phyloP scores from a whole-genome alignment of 1,140 invertebrate genomes.

The Sarcophaga bullata region DNA sequence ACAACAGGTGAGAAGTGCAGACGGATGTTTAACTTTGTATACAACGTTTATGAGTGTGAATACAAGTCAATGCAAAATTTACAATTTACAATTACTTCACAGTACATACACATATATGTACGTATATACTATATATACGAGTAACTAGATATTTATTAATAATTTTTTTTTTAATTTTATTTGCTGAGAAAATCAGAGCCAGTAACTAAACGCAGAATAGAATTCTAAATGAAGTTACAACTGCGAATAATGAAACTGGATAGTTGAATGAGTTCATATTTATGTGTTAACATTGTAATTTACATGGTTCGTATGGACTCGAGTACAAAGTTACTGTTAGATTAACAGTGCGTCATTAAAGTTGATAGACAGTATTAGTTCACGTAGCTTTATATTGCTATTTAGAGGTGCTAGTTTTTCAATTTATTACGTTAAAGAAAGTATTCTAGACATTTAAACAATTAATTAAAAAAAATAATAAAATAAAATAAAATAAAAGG shows the following conservation, averaged over 20 bases:
- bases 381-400: no score
- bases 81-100: no score
- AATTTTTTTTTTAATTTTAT: background rate
- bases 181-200: constrained; percentile 28
- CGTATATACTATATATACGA: background rate
- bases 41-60: no score
- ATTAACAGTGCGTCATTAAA: background rate
- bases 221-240: background rate
- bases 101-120: background rate
- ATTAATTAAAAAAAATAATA: no score
- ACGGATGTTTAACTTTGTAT: no score
- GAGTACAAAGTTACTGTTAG: constrained; percentile 3
- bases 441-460: no score
- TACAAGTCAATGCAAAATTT: no score
- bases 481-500: no score
- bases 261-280: constrained; percentile 36
- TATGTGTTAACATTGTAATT: constrained; percentile 21
- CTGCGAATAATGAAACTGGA: background rate
- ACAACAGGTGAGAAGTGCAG: no score
- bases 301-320: background rate
- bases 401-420: no score
- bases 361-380: background rate
- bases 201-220: background rate
- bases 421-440: no score
- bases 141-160: constrained; percentile 20